These are phyloP conservation scores for Amphiprion ocellaris DNA, from an alignment of 2,113 vertebrate species.

Conservation along the genomic window DNA sequence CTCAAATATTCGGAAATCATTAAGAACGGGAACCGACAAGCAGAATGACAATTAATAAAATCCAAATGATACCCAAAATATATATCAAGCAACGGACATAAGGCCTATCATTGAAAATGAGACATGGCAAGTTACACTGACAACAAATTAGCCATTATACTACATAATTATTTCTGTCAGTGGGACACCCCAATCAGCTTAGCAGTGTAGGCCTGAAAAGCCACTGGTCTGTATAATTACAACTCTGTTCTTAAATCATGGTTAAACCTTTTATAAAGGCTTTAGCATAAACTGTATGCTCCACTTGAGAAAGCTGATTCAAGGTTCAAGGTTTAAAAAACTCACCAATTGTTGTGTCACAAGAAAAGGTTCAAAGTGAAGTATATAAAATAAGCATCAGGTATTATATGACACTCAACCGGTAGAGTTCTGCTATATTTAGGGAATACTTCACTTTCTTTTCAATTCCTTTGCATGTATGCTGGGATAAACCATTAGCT, in stretches of 20 bases:
- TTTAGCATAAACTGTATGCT: conserved; percentile 10
- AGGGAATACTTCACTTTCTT: background rate
- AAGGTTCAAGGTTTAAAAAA: conserved; percentile 1
- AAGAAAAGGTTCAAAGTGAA: too few relatives aligned
- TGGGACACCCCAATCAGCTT: background rate
- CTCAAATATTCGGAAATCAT: too few relatives aligned
- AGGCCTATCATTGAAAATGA: background rate
- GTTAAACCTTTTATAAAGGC: background rate
- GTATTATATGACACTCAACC: background rate
- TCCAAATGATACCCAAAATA: too few relatives aligned
- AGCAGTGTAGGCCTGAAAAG: background rate
- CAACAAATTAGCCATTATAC: conserved; percentile 1
- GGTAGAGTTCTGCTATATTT: background rate
- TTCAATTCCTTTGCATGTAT: too few relatives aligned
- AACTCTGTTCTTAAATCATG: background rate
- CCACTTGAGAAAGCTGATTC: too few relatives aligned
- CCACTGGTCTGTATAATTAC: conserved; percentile 11
- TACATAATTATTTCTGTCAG: background rate
- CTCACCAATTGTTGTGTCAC: too few relatives aligned
- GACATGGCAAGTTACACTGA: conserved; percentile 6
- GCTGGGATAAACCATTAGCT: background rate
- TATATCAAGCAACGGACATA: too few relatives aligned
- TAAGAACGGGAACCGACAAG: too few relatives aligned
- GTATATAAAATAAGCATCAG: background rate
- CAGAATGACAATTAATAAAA: too few relatives aligned